Evolutionary conservation across 2,797 vertebrate genomes (phyloP).

Genomic region (Argentina silus): DNA sequence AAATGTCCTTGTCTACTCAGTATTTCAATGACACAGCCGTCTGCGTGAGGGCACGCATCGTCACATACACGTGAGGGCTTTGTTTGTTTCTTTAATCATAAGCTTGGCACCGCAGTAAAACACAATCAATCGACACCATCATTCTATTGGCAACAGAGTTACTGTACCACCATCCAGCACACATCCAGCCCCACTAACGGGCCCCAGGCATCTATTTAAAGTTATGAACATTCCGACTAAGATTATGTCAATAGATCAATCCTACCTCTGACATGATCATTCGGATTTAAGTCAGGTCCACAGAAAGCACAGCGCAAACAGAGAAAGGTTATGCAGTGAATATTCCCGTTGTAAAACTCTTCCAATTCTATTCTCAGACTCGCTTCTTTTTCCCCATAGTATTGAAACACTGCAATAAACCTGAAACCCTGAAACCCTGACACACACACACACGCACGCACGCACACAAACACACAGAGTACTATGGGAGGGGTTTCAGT

Average conservation of each 20-base stretch:
- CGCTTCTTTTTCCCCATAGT: conserved; percentile 17
- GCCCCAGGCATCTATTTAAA: conserved; percentile 21
- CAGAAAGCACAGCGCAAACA: background rate
- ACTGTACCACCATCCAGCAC: background rate
- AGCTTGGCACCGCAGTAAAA: background rate
- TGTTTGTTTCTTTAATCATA: conserved; percentile 6
- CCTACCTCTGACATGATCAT: conserved; percentile 48
- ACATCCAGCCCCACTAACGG: background rate
- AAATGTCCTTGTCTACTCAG: background rate
- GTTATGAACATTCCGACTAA: conserved; percentile 22
- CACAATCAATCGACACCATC: background rate
- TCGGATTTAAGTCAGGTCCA: conserved; percentile 32
- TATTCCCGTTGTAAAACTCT: conserved; percentile 34
- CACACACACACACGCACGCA: conserved; percentile 4
- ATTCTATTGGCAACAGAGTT: background rate
- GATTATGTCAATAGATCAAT: conserved; percentile 21
- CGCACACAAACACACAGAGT: conserved; percentile 8
- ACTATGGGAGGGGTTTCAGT: conserved; percentile 47
- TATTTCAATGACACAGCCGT: background rate
- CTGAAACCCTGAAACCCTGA: too few species aligned
- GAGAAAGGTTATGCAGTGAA: conserved; percentile 8
- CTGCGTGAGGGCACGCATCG: background rate
- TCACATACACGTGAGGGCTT: background rate
- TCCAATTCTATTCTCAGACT: conserved; percentile 26
- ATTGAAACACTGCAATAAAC: conserved; percentile 39